These are phyloP conservation scores for Drosophila bipectinata DNA, from an alignment of 1,140 invertebrate species.

Conservation along the genomic window DNA sequence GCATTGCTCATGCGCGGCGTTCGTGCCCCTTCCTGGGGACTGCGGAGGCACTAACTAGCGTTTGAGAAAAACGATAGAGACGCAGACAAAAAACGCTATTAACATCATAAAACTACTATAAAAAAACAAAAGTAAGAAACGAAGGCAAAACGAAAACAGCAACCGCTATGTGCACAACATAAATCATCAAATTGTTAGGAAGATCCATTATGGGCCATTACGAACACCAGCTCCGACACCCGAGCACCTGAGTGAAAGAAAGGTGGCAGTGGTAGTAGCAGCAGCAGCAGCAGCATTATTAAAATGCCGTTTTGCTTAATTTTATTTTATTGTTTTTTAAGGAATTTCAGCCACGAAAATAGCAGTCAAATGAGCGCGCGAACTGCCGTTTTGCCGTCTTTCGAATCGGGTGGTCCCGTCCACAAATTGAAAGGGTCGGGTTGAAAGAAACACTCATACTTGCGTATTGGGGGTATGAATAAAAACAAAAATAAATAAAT, in stretches of 20 bases:
- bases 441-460: slow-evolving; percentile 12
- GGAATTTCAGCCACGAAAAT: slow-evolving; percentile 67
- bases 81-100: slow-evolving; percentile 69
- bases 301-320: slow-evolving; percentile 83
- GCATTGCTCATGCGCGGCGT: slow-evolving; percentile 69
- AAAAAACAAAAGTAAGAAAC: slow-evolving; percentile 15
- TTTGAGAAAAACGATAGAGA: slow-evolving; percentile 65
- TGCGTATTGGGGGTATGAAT: slow-evolving; percentile 4
- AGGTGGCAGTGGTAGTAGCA: slow-evolving; percentile 9
- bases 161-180: slow-evolving; percentile 79
- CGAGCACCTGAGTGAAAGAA: slow-evolving; percentile 43
- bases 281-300: slow-evolving; percentile 63
- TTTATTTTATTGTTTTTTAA: slow-evolving; percentile 80
- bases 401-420: slow-evolving; percentile 65
- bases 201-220: slow-evolving; percentile 83
- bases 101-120: slow-evolving; percentile 74
- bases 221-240: slow-evolving; percentile 60
- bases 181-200: slow-evolving; percentile 83
- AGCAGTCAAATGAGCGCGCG: slow-evolving; percentile 60
- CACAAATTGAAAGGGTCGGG: slow-evolving; percentile 21
- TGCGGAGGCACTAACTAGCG: slow-evolving; percentile 35
- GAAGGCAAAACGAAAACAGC: slow-evolving; percentile 56
- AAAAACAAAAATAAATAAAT: slow-evolving; percentile 9
- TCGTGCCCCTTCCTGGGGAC: slow-evolving; percentile 22
- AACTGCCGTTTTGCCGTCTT: slow-evolving; percentile 24